A percentile compares a stretch with the other conserved stretches of the same genome.
Evolutionary conservation across 2,113 vertebrate genomes (phyloP).

Genomic region (Callocephalon fimbriatum): DNA sequence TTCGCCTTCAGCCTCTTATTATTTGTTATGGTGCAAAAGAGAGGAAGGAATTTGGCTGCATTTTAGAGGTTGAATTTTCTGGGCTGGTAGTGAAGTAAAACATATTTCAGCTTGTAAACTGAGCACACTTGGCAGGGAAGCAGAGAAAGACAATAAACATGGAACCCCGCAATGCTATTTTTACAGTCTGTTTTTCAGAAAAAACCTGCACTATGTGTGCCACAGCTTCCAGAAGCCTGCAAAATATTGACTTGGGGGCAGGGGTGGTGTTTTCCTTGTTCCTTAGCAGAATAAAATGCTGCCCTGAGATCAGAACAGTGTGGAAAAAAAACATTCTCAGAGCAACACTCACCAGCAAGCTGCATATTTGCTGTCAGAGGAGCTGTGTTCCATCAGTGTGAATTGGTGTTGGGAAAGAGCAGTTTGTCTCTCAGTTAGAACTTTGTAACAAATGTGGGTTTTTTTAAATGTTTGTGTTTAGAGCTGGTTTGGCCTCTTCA

Average conservation of each 20-base stretch:
- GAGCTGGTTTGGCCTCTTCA: slow-evolving; percentile 1
- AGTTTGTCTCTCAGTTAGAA: background rate
- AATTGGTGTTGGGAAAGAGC: background rate
- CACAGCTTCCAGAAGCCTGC: background rate
- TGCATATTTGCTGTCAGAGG: fast-evolving
- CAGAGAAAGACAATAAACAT: slow-evolving; percentile 38
- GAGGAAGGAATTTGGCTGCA: background rate
- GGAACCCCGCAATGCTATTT: background rate
- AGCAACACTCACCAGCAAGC: background rate
- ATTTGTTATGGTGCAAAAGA: background rate
- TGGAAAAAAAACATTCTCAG: background rate
- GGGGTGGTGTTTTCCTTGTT: background rate
- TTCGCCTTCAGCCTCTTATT: background rate
- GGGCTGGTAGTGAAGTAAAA: slow-evolving; percentile 25
- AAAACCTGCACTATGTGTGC: background rate
- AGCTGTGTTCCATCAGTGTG: background rate
- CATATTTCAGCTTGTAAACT: slow-evolving; percentile 55
- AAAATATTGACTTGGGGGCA: background rate
- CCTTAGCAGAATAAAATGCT: background rate
- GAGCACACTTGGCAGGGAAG: slow-evolving; percentile 21
- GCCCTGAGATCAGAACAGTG: background rate
- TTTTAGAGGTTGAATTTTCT: slow-evolving; percentile 9
- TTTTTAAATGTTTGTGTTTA: background rate
- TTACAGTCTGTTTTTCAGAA: slow-evolving; percentile 10
- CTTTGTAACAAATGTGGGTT: background rate